A percentile compares a stretch with the other conserved stretches of the same genome.
Evolutionary conservation across 2,888 invertebrate genomes (phyloP).

Genomic region (Eupithecia centaureata): DNA sequence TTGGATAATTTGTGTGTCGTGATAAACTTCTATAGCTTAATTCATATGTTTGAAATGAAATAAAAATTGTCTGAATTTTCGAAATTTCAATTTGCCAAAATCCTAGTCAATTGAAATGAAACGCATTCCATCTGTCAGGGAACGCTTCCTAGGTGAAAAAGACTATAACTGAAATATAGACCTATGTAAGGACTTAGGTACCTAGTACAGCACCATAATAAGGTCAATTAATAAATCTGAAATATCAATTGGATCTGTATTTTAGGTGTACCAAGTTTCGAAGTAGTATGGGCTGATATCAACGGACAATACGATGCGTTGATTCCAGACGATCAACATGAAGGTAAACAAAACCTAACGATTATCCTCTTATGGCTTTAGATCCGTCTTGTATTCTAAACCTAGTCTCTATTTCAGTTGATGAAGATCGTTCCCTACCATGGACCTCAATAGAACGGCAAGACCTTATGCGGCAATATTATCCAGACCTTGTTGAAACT

Average conservation of each 20-base stretch:
- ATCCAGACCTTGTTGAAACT: constrained; percentile 85
- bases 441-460: constrained; percentile 89
- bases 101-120: no score
- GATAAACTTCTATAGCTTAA: no score
- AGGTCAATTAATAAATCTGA: no score
- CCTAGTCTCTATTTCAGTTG: constrained; percentile 50
- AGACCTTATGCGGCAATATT: constrained; percentile 84
- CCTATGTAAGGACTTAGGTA: no score
- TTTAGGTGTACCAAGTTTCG: constrained; percentile 87
- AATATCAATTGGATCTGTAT: constrained; percentile 23
- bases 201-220: no score
- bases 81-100: no score
- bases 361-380: background rate
- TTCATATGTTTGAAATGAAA: no score
- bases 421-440: constrained; percentile 78
- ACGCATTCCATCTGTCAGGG: no score
- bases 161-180: no score
- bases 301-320: constrained; percentile 83
- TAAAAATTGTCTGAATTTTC: no score
- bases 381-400: background rate
- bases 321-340: constrained; percentile 85
- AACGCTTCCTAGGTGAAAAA: no score
- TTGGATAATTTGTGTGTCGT: no score
- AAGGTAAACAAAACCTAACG: constrained; percentile 54
- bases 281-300: constrained; percentile 88